Evolutionary conservation across 2,113 vertebrate species (phyloP).

Genomic region (Eubucco bourcierii): DNA sequence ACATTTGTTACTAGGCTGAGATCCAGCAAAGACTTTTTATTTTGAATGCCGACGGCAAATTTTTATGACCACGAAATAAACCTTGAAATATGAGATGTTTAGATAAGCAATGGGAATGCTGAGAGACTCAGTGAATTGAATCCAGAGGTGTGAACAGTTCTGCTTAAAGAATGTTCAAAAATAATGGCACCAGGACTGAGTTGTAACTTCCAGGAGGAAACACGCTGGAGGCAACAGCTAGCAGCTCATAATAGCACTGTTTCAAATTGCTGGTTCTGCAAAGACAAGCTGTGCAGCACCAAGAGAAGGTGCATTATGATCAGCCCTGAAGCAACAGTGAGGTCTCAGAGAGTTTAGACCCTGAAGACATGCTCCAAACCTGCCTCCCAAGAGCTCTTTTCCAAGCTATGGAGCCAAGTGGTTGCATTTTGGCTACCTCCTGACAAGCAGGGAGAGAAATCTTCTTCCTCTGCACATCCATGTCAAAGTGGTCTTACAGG

Average conservation of each 20-base stretch:
- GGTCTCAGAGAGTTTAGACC: background rate
- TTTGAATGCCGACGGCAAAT: slow-evolving; percentile 28
- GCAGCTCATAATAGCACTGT: background rate
- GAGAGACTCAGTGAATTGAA: background rate
- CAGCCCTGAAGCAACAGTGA: background rate
- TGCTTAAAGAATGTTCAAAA: slow-evolving; percentile 22
- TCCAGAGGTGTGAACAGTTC: slow-evolving; percentile 28
- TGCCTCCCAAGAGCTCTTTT: background rate
- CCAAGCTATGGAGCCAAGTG: background rate
- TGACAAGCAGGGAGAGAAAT: background rate
- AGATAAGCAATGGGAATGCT: slow-evolving; percentile 24
- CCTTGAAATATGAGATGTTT: slow-evolving; percentile 29
- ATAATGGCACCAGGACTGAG: background rate
- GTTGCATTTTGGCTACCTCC: background rate
- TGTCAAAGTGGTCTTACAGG: background rate
- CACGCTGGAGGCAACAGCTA: background rate
- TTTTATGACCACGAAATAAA: slow-evolving; percentile 46
- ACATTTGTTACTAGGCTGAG: slow-evolving; percentile 1
- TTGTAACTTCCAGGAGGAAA: slow-evolving; percentile 15
- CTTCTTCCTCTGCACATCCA: background rate
- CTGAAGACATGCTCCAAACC: background rate
- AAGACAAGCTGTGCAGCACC: background rate
- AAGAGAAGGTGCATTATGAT: background rate
- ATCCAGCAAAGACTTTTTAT: slow-evolving; percentile 28
- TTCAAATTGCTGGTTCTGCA: background rate